Conservation (phyloP, 2,888 invertebrate species). For the Yponomeuta cagnagella region DNA sequence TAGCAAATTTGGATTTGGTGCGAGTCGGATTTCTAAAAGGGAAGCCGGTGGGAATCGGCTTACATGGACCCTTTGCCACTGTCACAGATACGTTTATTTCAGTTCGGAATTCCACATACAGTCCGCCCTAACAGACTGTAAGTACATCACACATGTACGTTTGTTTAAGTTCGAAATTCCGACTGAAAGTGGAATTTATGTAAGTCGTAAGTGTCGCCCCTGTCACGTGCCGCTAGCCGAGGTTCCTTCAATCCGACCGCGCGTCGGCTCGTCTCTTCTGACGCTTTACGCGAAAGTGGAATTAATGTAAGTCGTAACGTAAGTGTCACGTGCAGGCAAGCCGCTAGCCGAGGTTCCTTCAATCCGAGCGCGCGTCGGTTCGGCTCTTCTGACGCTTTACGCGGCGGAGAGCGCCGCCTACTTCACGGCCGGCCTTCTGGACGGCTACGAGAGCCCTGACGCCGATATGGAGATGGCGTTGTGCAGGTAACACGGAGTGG, state of each 20-base stretch:
- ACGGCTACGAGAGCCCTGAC: constrained; percentile 86
- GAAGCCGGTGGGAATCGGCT: too few relatives aligned
- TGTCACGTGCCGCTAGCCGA: constrained; percentile 36
- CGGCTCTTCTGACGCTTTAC: constrained; percentile 81
- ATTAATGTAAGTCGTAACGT: too few relatives aligned
- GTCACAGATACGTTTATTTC: too few relatives aligned
- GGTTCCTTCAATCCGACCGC: constrained; percentile 38
- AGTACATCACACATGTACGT: too few relatives aligned
- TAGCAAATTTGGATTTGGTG: too few relatives aligned
- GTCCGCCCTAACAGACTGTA: too few relatives aligned
- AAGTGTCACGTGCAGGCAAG: constrained; percentile 36
- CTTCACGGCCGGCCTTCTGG: constrained; percentile 86
- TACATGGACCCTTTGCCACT: too few relatives aligned
- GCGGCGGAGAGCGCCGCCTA: constrained; percentile 92
- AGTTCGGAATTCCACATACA: too few relatives aligned
- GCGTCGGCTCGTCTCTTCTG: constrained; percentile 77
- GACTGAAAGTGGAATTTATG: too few relatives aligned
- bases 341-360: constrained; percentile 46
- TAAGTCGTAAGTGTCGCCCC: too few relatives aligned
- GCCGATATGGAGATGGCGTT: constrained; percentile 86
- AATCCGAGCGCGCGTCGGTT: constrained; percentile 65
- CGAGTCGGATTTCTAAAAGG: too few relatives aligned
- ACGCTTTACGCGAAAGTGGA: constrained; percentile 78
- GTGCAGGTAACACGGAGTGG: constrained; percentile 75
- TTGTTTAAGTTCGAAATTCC: too few relatives aligned